These are phyloP conservation scores for Sminthurinus aureus DNA, from an alignment of 2,888 invertebrate genomes.

Conservation along the genomic window DNA sequence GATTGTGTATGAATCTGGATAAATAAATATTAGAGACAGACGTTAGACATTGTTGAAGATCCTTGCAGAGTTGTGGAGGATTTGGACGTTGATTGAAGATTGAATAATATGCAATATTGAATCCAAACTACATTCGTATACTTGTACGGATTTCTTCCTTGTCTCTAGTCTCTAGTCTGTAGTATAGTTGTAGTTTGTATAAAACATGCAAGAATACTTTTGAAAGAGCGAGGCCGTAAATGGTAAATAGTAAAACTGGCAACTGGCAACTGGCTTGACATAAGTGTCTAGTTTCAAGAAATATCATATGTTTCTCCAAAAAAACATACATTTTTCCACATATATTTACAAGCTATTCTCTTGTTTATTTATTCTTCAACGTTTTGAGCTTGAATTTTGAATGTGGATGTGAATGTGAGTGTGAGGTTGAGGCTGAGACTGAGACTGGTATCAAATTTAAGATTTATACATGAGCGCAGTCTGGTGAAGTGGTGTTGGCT, in stretches of 20 bases:
- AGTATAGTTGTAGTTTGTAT: no score
- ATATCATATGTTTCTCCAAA: slow-evolving; percentile 27
- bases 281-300: slow-evolving; percentile 24
- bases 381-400: no score
- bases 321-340: slow-evolving; percentile 16
- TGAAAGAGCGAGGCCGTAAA: slow-evolving; percentile 35
- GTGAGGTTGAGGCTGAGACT: no score
- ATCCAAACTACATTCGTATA: no score
- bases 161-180: no score
- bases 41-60: no score
- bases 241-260: no score
- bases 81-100: no score
- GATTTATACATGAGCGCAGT: slow-evolving; percentile 17
- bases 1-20: neutral
- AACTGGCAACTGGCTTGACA: slow-evolving; percentile 6
- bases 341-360: neutral
- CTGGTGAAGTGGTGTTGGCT: neutral
- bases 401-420: neutral
- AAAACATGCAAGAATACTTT: no score
- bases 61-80: no score
- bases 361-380: neutral
- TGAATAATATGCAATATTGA: no score
- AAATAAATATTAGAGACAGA: neutral
- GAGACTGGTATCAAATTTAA: slow-evolving; percentile 8
- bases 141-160: no score